These are phyloP conservation scores for Caenorhabditis tropicalis DNA, from an alignment of 1,140 invertebrate species.

Conservation along the genomic window DNA sequence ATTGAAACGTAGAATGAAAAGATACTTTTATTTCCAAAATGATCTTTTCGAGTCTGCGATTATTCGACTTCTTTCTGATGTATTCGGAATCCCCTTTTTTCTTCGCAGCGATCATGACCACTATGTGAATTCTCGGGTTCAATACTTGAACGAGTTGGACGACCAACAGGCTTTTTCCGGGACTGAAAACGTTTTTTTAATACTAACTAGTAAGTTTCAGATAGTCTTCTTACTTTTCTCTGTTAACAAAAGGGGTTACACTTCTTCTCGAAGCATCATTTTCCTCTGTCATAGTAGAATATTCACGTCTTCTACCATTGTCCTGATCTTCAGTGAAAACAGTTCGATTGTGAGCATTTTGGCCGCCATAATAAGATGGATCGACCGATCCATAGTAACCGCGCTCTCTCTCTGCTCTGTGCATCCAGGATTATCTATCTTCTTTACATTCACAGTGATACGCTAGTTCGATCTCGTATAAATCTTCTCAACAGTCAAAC, in stretches of 20 bases:
- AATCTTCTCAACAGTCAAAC: background rate
- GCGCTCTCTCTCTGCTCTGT: background rate
- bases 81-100: background rate
- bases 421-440: background rate
- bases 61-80: slow-evolving; percentile 36
- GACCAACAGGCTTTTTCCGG: background rate
- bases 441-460: slow-evolving; percentile 10
- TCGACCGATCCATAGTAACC: background rate
- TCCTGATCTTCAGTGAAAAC: no score
- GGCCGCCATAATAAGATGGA: background rate
- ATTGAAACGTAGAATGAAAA: background rate
- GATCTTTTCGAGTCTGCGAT: background rate
- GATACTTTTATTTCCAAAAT: background rate
- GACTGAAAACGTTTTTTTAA: background rate
- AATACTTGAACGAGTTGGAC: background rate
- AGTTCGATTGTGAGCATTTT: background rate
- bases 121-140: background rate
- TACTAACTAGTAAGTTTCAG: background rate
- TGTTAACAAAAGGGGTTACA: background rate
- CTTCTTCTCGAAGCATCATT: background rate
- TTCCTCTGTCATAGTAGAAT: background rate
- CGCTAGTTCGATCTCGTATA: background rate
- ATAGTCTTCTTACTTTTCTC: background rate
- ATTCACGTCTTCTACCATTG: background rate
- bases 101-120: background rate